Evolutionary conservation across 1,140 invertebrate species (phyloP).

Genomic region (Drosophila elegans): DNA sequence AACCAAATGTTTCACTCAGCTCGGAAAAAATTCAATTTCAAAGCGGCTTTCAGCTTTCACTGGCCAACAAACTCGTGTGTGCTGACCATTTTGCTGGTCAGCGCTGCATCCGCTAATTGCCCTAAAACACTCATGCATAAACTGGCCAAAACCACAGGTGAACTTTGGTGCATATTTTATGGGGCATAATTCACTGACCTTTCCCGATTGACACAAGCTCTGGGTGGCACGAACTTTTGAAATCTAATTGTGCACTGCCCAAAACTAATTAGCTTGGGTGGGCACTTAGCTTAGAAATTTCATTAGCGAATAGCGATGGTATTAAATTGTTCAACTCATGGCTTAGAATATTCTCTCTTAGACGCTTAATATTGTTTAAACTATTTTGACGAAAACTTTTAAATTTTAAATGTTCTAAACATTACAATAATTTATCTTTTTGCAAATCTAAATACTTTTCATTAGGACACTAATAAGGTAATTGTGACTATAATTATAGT

Average conservation of each 20-base stretch:
- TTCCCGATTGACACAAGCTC: neutral
- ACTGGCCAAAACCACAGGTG: slow-evolving; percentile 2
- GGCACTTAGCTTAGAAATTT: too few species aligned
- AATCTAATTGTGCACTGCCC: neutral
- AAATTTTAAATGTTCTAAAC: too few species aligned
- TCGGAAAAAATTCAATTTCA: slow-evolving; percentile 40
- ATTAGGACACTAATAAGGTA: too few species aligned
- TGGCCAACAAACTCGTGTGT: neutral
- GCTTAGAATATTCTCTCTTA: too few species aligned
- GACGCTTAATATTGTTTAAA: too few species aligned
- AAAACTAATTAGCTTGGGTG: neutral
- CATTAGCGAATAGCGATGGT: too few species aligned
- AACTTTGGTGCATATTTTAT: slow-evolving; percentile 10
- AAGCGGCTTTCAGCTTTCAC: neutral
- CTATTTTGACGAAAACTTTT: too few species aligned
- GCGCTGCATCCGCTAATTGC: slow-evolving; percentile 24
- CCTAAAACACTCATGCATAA: slow-evolving; percentile 32
- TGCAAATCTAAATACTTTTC: too few species aligned
- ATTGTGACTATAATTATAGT: too few species aligned
- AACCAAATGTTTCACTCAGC: slow-evolving; percentile 1
- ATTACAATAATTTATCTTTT: too few species aligned
- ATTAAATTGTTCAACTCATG: too few species aligned
- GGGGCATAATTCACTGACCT: neutral
- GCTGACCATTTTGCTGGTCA: slow-evolving; percentile 17
- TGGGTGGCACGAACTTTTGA: neutral